Conservation (phyloP, 2,113 vertebrate genomes). For the Nematolebias whitei region DNA sequence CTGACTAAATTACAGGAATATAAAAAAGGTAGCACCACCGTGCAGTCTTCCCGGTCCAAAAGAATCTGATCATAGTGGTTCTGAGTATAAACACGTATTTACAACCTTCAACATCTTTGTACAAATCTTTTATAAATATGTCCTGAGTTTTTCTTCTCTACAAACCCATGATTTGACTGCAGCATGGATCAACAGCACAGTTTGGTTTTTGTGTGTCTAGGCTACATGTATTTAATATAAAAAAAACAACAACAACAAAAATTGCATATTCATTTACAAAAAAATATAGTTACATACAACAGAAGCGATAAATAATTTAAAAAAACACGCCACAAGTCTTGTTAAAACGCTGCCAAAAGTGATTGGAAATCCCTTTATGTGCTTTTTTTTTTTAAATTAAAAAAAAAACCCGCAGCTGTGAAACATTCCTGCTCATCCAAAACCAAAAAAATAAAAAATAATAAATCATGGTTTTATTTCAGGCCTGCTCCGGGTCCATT, state of each 20-base stretch:
- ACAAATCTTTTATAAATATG: constrained; percentile 85
- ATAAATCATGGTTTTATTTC: constrained; percentile 36
- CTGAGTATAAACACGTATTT: constrained; percentile 82
- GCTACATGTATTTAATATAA: constrained; percentile 41
- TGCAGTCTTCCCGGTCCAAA: constrained; percentile 70
- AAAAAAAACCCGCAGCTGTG: constrained; percentile 37
- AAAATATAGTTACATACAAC: constrained; percentile 60
- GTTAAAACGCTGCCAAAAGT: constrained; percentile 74
- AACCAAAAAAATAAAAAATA: constrained; percentile 23
- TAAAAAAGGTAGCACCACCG: constrained; percentile 74
- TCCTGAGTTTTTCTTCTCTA: constrained; percentile 78
- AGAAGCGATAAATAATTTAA: constrained; percentile 79
- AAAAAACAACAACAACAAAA: too few relatives aligned
- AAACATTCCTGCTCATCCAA: constrained; percentile 58
- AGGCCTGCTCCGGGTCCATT: constrained; percentile 51
- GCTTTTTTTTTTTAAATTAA: constrained; percentile 62
- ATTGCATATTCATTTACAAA: constrained; percentile 74
- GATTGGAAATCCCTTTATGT: constrained; percentile 70
- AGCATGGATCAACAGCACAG: constrained; percentile 62
- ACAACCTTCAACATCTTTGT: constrained; percentile 81
- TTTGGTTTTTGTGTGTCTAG: constrained; percentile 51
- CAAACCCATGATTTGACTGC: constrained; percentile 56
- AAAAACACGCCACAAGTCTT: constrained; percentile 78
- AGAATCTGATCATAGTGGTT: constrained; percentile 82
- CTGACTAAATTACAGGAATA: constrained; percentile 78